Evolutionary conservation across 2,888 invertebrate genomes (phyloP).

Genomic region (Brachypalpus laphriformis): DNA sequence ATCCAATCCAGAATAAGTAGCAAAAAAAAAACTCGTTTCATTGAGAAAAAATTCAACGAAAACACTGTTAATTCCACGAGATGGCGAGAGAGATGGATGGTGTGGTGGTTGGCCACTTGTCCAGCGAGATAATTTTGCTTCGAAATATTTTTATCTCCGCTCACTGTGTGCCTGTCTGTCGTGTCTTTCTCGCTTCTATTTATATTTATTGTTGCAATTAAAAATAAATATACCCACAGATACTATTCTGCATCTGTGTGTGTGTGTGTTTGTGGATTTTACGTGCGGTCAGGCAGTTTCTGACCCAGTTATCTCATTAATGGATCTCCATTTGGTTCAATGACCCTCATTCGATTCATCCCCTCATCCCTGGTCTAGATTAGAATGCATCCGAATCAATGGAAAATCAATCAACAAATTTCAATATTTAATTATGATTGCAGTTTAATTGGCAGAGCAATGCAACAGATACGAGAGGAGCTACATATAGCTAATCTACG

Average conservation of each 20-base stretch:
- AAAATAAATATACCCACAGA: constrained; percentile 54
- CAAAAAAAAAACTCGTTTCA: constrained; percentile 44
- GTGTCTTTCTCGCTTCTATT: constrained; percentile 45
- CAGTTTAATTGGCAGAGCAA: constrained; percentile 1
- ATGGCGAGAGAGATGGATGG: too few species aligned
- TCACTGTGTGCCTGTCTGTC: background rate
- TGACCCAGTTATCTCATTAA: constrained; percentile 68
- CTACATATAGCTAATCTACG: background rate
- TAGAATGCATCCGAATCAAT: background rate
- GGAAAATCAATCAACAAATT: constrained; percentile 19
- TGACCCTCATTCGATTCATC: constrained; percentile 19
- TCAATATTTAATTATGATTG: constrained; percentile 27
- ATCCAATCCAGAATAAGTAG: background rate
- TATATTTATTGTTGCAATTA: constrained; percentile 65
- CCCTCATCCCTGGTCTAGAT: too few species aligned
- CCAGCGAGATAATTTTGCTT: constrained; percentile 60
- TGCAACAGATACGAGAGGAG: background rate
- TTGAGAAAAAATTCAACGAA: constrained; percentile 63
- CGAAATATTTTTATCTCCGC: constrained; percentile 47
- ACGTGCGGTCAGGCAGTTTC: constrained; percentile 27
- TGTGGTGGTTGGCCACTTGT: constrained; percentile 36
- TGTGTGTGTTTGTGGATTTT: too few species aligned
- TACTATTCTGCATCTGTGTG: too few species aligned
- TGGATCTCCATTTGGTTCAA: constrained; percentile 60
- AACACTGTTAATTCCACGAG: constrained; percentile 18